These are phyloP conservation scores for Drosophila lini DNA, from an alignment of 1,140 invertebrate species.

Conservation along the genomic window DNA sequence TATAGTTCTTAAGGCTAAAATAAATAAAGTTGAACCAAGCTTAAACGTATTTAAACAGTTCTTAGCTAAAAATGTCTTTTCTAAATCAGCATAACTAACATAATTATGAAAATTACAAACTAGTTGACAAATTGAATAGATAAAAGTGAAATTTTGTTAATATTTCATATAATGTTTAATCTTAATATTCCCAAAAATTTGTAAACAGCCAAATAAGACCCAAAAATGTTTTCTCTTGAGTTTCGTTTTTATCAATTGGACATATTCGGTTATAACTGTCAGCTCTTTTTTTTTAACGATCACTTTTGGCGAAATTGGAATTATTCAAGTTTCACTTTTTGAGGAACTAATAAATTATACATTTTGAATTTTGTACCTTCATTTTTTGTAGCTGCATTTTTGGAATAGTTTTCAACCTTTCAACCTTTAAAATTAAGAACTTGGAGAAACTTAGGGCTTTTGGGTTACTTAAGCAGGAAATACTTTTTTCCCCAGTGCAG, in stretches of 20 bases:
- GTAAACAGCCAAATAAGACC: background rate
- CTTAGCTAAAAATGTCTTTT: background rate
- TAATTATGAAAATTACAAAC: too few species aligned
- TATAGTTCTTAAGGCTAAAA: background rate
- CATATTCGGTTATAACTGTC: slow-evolving; percentile 17
- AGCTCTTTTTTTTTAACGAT: slow-evolving; percentile 7
- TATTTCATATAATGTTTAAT: background rate
- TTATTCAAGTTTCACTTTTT: slow-evolving; percentile 16
- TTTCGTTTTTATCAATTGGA: slow-evolving; percentile 22
- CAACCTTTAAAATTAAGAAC: slow-evolving; percentile 2
- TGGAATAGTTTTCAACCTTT: background rate
- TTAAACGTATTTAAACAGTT: too few species aligned
- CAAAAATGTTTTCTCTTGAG: slow-evolving; percentile 8
- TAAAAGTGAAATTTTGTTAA: background rate
- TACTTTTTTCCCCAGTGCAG: slow-evolving; percentile 31
- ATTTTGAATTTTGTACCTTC: background rate
- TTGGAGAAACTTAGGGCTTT: slow-evolving; percentile 4
- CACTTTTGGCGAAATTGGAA: slow-evolving; percentile 9
- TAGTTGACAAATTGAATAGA: background rate
- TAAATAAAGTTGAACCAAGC: too few species aligned
- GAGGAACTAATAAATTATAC: slow-evolving; percentile 18
- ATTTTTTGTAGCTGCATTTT: background rate
- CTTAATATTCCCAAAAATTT: background rate
- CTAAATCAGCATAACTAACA: too few species aligned
- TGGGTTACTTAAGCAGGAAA: slow-evolving; percentile 18